phyloP scores from a whole-genome alignment of 2,888 invertebrate species.

The Venustoraphidia nigricollis region DNA sequence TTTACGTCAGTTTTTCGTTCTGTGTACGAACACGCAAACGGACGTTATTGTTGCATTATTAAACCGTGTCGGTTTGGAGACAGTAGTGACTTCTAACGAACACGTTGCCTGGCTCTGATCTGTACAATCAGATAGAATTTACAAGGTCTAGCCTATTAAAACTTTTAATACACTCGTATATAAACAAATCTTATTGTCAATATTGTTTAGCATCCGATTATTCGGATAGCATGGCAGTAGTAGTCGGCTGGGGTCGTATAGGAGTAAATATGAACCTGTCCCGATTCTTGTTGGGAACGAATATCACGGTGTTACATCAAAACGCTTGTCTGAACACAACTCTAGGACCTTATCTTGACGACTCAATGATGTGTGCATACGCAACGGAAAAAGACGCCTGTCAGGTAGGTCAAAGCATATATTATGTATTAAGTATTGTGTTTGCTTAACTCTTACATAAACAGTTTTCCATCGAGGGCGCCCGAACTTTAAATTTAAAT shows the following conservation, averaged over 20 bases:
- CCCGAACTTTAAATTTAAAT: too few relatives aligned
- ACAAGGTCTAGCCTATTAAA: neutral
- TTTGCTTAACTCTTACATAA: neutral
- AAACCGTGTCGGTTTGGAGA: too few relatives aligned
- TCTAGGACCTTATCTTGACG: constrained; percentile 26
- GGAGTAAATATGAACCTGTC: constrained; percentile 27
- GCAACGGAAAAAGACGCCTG: constrained; percentile 38
- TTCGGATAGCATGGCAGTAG: constrained; percentile 26
- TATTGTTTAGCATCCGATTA: constrained; percentile 28
- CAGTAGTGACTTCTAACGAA: too few relatives aligned
- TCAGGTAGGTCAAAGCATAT: constrained; percentile 27
- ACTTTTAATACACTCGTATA: neutral
- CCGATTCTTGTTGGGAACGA: constrained; percentile 30
- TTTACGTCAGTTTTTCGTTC: too few relatives aligned
- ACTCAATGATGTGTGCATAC: constrained; percentile 43
- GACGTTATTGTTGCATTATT: too few relatives aligned
- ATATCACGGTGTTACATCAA: constrained; percentile 29
- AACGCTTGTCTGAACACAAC: constrained; percentile 25
- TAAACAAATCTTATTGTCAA: neutral
- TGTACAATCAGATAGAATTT: too few relatives aligned
- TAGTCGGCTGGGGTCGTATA: constrained; percentile 40
- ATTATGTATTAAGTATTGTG: neutral
- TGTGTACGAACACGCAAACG: too few relatives aligned
- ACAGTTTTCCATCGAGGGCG: too few relatives aligned
- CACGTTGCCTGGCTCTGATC: too few relatives aligned